Evolutionary conservation across 2,797 vertebrate species (phyloP), one percentile per base, ranked within the genome.

Genomic region (Chelon labrosus): DNA sequence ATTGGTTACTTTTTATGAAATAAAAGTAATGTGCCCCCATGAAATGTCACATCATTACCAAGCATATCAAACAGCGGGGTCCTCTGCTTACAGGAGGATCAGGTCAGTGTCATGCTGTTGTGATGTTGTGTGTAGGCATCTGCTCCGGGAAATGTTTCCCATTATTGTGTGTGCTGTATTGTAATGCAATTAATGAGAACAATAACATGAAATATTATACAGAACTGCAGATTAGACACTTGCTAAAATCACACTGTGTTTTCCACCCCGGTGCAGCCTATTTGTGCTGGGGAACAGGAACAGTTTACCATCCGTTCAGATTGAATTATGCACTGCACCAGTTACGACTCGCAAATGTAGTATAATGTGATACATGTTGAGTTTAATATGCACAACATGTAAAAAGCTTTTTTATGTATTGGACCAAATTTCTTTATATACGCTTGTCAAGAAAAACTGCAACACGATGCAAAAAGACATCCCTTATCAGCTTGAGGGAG

Each of bases 11-110:
- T 71, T 77, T 73, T 11, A 66, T 70, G n/a, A 37, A 72, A 50
- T 65, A 70, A 77, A 65, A n/a, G 17, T 56, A 64, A 76, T 65
- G n/a, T 65, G 73, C 27, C 50, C 27, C 46, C 42, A 50, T 52
- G 49, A 75, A 80, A 85, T 66, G 73, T 71, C 67, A 74, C 17
- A 57, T 79, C 14, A 69, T 80, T 64, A 65, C 39, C 31, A 41
- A 60, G 65, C 46, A 63, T 68, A 79, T 75, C 27, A 76, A 81
- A 58, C 66, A 65, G 60, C 38, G 60, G 59, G 61, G 47, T 55
- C 65, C 35, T 63, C 46, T 64, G 57, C 63, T 52, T 49, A 47
- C 13, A 31, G 42, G 54, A 60, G 57, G 49, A 53, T 42, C 37
- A 56, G 56, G 64, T 76, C 66, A 73, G 61, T 53, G 7, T 17